phyloP scores from a whole-genome alignment of 2,797 vertebrate species.

The Melanitta fusca region DNA sequence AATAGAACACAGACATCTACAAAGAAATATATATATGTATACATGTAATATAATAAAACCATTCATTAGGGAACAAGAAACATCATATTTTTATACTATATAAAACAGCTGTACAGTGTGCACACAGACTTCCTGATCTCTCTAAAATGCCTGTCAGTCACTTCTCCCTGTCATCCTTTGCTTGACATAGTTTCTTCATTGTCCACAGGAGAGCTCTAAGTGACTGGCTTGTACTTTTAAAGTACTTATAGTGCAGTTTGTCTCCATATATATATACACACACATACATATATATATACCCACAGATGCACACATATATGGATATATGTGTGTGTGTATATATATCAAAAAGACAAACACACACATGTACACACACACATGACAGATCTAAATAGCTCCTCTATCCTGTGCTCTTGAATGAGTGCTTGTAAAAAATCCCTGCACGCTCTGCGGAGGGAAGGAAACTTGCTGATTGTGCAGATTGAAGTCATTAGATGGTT shows the following conservation, averaged over 20 bases:
- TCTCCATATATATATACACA: background rate
- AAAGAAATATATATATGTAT: conserved; percentile 64
- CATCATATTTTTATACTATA: conserved; percentile 11
- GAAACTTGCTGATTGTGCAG: conserved; percentile 32
- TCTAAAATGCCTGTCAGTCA: conserved; percentile 35
- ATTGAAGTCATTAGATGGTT: conserved; percentile 5
- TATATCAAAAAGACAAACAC: background rate
- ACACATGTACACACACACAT: background rate
- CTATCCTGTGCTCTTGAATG: conserved; percentile 61
- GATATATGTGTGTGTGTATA: background rate
- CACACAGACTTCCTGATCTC: conserved; percentile 23
- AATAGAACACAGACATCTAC: conserved; percentile 68
- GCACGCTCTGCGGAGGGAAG: background rate
- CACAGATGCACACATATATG: background rate
- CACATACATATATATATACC: background rate
- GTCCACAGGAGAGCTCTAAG: conserved; percentile 19
- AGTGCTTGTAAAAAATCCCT: conserved; percentile 31
- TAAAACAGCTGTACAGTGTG: conserved; percentile 59
- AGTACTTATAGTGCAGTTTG: conserved; percentile 50
- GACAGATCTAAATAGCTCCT: conserved; percentile 13
- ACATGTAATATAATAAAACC: conserved; percentile 38
- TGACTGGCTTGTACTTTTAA: background rate
- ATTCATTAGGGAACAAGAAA: conserved; percentile 44
- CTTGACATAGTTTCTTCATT: background rate
- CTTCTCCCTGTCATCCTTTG: background rate